A percentile compares a stretch with the other conserved stretches of the same genome.
Evolutionary conservation across 2,797 vertebrate genomes (phyloP).

Genomic region (Pangasius macronema): DNA sequence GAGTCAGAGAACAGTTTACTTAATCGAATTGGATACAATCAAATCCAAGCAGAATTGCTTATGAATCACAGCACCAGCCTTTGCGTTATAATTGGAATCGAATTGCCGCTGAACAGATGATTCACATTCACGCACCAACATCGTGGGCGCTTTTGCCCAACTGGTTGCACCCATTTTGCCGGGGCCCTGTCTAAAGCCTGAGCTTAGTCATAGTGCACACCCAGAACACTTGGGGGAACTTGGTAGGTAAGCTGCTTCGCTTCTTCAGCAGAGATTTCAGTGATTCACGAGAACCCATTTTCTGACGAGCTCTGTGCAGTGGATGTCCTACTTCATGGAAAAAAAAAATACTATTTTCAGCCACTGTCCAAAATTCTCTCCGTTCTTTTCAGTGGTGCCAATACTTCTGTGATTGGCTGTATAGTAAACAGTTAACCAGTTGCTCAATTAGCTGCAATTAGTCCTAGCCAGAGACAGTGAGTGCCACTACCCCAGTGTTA

Average conservation of each 20-base stretch:
- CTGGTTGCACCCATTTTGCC: neutral
- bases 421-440: neutral
- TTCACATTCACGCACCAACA: neutral
- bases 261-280: neutral
- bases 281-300: neutral
- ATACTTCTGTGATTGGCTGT: neutral
- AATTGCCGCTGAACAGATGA: slow-evolving; percentile 12
- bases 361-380: neutral
- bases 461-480: neutral
- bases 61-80: slow-evolving; percentile 1
- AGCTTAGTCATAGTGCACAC: neutral
- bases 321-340: neutral
- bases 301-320: too few species aligned
- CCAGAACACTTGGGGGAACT: neutral
- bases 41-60: slow-evolving; percentile 23
- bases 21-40: slow-evolving; percentile 24
- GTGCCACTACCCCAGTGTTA: neutral
- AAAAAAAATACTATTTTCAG: neutral
- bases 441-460: neutral
- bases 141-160: neutral
- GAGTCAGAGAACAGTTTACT: slow-evolving; percentile 12
- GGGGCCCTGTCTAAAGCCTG: neutral
- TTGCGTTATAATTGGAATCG: neutral
- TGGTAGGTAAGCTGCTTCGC: neutral
- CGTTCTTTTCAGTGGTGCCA: neutral